Percentiles rank a stretch among this genome's conserved stretches.
These are phyloP conservation scores for Acanthosepion lycidas DNA, from an alignment of 2,888 invertebrate genomes.

Conservation along the genomic window DNA sequence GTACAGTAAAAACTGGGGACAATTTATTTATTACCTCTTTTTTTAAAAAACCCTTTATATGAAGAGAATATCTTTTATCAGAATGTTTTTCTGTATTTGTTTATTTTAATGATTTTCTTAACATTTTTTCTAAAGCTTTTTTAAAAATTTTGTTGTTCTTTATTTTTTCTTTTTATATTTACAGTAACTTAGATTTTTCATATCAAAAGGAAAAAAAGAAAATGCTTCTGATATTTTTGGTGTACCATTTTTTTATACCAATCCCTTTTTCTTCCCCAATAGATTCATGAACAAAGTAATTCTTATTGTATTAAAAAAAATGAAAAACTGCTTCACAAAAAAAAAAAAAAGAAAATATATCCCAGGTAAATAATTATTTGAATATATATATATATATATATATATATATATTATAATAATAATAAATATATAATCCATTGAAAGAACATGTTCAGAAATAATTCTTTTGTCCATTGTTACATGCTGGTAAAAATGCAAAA, in stretches of 20 bases:
- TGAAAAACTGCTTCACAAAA: background rate
- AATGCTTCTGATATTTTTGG: background rate
- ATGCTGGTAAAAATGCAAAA: background rate
- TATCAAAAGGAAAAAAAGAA: background rate
- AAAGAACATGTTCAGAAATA: background rate
- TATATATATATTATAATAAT: too few relatives aligned
- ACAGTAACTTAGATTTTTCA: background rate
- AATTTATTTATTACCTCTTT: background rate
- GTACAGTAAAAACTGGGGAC: background rate
- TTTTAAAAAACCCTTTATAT: background rate
- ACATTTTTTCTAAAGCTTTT: background rate
- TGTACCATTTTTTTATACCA: background rate
- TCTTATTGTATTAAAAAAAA: background rate
- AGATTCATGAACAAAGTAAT: slow-evolving; percentile 12
- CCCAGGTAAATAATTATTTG: background rate
- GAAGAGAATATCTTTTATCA: background rate
- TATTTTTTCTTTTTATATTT: background rate
- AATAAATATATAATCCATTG: background rate
- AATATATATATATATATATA: background rate
- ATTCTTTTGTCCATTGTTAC: background rate
- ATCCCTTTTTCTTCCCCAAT: background rate
- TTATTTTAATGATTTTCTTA: background rate
- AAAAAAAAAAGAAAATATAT: background rate
- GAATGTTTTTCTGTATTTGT: background rate
- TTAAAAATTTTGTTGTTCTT: background rate